Conservation (phyloP, 2,797 vertebrate species). For the Philypnodon macrostomus region DNA sequence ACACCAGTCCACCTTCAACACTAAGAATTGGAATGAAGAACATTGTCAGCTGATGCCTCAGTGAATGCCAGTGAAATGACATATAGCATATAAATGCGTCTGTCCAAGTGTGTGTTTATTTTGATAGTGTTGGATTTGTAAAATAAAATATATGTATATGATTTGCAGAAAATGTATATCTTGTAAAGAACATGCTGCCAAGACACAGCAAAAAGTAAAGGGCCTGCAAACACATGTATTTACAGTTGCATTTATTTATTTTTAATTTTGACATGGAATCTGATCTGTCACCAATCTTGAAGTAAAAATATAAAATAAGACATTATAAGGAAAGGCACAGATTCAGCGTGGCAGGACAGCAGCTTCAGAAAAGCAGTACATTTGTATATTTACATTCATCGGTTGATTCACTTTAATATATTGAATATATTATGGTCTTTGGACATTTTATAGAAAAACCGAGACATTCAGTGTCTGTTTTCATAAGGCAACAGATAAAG, state of each 20-base stretch:
- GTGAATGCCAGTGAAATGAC: conserved; percentile 5
- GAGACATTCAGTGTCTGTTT: conserved; percentile 58
- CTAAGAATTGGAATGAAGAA: background rate
- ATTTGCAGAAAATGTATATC: conserved; percentile 8
- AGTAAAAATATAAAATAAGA: conserved; percentile 74
- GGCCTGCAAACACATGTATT: conserved; percentile 32
- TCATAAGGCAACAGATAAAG: conserved; percentile 66
- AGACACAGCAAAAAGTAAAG: conserved; percentile 5
- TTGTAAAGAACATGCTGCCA: background rate
- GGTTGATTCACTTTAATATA: conserved; percentile 35
- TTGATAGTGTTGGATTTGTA: conserved; percentile 34
- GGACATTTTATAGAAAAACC: conserved; percentile 38
- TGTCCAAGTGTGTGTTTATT: conserved; percentile 49
- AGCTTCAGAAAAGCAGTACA: conserved; percentile 70
- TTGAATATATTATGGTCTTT: conserved; percentile 61
- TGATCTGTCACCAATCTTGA: conserved; percentile 53
- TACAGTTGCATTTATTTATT: conserved; percentile 62
- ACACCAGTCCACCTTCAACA: conserved; percentile 18
- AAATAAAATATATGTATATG: conserved; percentile 35
- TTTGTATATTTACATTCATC: conserved; percentile 68
- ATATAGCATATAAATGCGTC: conserved; percentile 9
- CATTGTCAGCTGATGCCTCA: conserved; percentile 31
- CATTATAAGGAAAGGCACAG: conserved; percentile 72
- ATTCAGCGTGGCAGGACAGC: conserved; percentile 77
- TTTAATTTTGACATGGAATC: conserved; percentile 58